A percentile compares a stretch with the other conserved stretches of the same genome.
Conservation (phyloP, 2,797 vertebrate species). For the Schizopygopsis malacanthus region DNA sequence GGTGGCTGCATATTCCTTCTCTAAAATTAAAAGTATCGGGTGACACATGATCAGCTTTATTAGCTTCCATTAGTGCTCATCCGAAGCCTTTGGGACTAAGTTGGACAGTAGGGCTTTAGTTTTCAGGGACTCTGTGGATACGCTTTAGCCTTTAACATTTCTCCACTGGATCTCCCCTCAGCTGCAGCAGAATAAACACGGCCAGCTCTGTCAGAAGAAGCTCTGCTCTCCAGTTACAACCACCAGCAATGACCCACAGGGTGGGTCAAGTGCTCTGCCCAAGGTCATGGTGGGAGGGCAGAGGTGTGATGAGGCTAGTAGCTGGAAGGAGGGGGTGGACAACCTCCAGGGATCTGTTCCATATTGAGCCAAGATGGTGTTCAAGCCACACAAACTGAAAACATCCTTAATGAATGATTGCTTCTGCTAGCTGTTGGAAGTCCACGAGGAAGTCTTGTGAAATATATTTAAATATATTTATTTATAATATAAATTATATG, state of each 20-base stretch:
- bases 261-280: constrained; percentile 40
- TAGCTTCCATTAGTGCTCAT: constrained; percentile 25
- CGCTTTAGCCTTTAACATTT: constrained; percentile 1
- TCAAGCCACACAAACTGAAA: constrained; percentile 10
- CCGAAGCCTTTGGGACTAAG: background rate
- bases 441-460: background rate
- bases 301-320: constrained; percentile 1
- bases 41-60: constrained; percentile 19
- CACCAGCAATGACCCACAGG: constrained; percentile 33
- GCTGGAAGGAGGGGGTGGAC: background rate
- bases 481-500: no score
- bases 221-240: constrained; percentile 35
- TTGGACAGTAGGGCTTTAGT: background rate
- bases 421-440: background rate
- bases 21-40: constrained; percentile 17
- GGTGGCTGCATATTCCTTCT: background rate
- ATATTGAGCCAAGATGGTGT: constrained; percentile 30
- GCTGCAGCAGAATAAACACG: constrained; percentile 4
- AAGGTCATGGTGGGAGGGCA: constrained; percentile 35
- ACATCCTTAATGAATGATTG: background rate
- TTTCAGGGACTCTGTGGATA: background rate
- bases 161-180: constrained; percentile 4
- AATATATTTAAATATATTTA: no score
- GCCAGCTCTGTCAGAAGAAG: constrained; percentile 14
- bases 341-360: constrained; percentile 30